phyloP scores from a whole-genome alignment of 2,113 vertebrate genomes.

The Tachysurus fulvidraco region DNA sequence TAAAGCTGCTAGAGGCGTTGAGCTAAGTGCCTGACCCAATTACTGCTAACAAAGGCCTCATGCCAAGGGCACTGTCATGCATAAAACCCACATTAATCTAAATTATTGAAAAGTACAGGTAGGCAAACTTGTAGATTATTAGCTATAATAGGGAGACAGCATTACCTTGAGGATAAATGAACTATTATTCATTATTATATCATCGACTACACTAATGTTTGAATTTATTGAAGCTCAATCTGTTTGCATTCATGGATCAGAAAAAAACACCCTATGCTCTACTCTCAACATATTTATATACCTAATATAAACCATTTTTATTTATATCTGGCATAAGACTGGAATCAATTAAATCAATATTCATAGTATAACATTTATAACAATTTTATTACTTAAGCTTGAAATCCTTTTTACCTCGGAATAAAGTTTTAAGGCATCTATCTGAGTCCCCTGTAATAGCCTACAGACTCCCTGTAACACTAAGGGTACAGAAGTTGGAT shows the following conservation, averaged over 20 bases:
- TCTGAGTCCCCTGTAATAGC: too few relatives aligned
- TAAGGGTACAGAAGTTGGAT: too few relatives aligned
- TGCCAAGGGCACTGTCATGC: slow-evolving; percentile 32
- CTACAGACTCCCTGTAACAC: too few relatives aligned
- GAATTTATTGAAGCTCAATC: background rate
- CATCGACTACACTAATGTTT: background rate
- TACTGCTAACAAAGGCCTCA: slow-evolving; percentile 43
- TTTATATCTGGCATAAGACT: slow-evolving; percentile 15
- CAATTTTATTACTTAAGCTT: background rate
- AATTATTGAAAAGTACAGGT: slow-evolving; percentile 41
- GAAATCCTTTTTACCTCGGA: background rate
- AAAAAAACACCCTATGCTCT: background rate
- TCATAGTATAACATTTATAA: background rate
- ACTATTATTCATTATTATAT: background rate
- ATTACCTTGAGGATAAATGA: background rate
- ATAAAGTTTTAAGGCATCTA: background rate
- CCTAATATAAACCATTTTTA: background rate
- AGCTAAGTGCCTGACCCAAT: slow-evolving; percentile 54
- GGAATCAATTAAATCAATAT: background rate
- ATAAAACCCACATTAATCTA: slow-evolving; percentile 31
- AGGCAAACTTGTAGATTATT: slow-evolving; percentile 34
- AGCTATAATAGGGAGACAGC: background rate
- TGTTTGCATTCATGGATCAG: background rate
- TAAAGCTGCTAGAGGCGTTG: slow-evolving; percentile 38
- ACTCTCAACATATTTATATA: background rate